These are phyloP conservation scores for Epirrhoe tristata DNA, from an alignment of 2,888 invertebrate genomes.

Conservation along the genomic window DNA sequence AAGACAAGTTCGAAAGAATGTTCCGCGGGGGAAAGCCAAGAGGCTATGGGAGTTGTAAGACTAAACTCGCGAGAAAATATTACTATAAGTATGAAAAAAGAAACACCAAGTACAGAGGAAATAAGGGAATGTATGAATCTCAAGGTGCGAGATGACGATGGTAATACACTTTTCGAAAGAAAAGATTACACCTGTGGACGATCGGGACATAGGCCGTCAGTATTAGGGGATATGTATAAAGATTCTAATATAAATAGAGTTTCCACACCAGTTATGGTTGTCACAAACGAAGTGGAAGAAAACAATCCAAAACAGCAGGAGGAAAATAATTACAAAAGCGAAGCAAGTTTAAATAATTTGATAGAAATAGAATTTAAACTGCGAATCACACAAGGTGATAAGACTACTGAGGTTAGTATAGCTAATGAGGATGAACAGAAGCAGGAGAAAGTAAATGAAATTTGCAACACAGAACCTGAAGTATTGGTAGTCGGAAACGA, in stretches of 20 bases:
- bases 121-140: slow-evolving; percentile 59
- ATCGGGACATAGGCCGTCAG: slow-evolving; percentile 33
- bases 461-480: slow-evolving; percentile 50
- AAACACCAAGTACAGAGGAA: slow-evolving; percentile 60
- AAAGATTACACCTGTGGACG: slow-evolving; percentile 55
- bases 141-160: slow-evolving; percentile 66
- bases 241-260: slow-evolving; percentile 57
- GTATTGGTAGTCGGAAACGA: slow-evolving; percentile 57
- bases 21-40: slow-evolving; percentile 29
- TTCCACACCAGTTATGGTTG: slow-evolving; percentile 48
- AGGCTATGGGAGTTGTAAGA: slow-evolving; percentile 42
- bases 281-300: slow-evolving; percentile 43
- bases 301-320: slow-evolving; percentile 43
- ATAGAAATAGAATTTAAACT: slow-evolving; percentile 72
- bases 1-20: slow-evolving; percentile 49
- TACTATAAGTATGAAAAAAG: slow-evolving; percentile 55
- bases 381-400: slow-evolving; percentile 63
- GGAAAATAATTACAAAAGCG: slow-evolving; percentile 48
- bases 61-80: slow-evolving; percentile 59
- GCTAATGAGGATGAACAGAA: slow-evolving; percentile 48
- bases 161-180: slow-evolving; percentile 65
- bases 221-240: slow-evolving; percentile 59
- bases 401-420: slow-evolving; percentile 59
- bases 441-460: slow-evolving; percentile 24
- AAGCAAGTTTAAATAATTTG: slow-evolving; percentile 58